Base-by-base conservation (phyloP, 2,113 vertebrate species). In the Stercorarius parasiticus region DNA sequence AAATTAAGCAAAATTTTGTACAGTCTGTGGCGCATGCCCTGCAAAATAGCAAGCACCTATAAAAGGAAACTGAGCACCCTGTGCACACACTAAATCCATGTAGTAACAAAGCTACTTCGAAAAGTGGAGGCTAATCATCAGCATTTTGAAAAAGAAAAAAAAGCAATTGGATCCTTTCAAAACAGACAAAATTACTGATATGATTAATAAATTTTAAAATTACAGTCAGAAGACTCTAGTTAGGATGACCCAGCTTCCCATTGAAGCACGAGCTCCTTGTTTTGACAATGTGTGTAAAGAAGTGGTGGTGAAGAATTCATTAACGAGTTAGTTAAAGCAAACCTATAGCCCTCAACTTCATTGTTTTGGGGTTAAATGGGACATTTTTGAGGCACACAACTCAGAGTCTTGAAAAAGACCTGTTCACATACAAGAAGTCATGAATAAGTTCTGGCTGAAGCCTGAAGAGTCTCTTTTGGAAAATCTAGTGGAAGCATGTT, bases 231-330 rank as follows among this genome's bases (percentile, higher is more conserved):
- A 97, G 77, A 87, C 36, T 80, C n/a, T 79, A 86, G 62, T 88
- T 96, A 86, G 82, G 83, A 95, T 82, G 74, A 82, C 88, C 77
- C 76, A 96, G 81, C 78, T 64, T 88, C 40, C 76, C 82, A 85
- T 69, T 86, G 93, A 98, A 97, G 95, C 76, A 88, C 79, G 66
- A 96, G 72, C 34, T 97, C 89, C 90, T 95, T 59, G 49, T 95
- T 98, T 98, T 95, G 92, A 97, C 92, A 96, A 92, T 53, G 82
- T 49, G 56, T 95, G 89, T 93, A 98, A 74, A 30, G 59, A 92
- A 77, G 55, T 11, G 15, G 11, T 55, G 9, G 21, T 42, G 49
- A 88, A 85, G 27, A 89, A 87, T 65, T 78, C 22, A 43, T 80
- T 82, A 74, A 72, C 1, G 4, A 72, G 25, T n/a, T 62, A 78